phyloP scores from a whole-genome alignment of 2,888 invertebrate species.

The Trichopoda pennipes region DNA sequence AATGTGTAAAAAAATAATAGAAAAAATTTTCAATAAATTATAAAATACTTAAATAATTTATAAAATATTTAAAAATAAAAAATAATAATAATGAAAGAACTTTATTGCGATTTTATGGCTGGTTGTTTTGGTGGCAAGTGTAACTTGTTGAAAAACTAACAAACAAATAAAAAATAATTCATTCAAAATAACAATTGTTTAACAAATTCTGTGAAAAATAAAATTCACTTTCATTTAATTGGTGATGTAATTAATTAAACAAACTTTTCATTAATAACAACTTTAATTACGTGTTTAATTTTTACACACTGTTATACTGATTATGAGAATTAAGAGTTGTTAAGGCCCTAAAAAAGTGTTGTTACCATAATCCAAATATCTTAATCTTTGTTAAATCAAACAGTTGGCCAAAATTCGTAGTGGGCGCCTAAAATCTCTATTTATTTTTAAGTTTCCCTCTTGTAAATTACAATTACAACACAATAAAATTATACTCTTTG shows the following conservation, averaged over 20 bases:
- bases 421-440: slow-evolving; percentile 73
- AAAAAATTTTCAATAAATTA: slow-evolving; percentile 26
- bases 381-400: slow-evolving; percentile 39
- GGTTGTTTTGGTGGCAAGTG: slow-evolving; percentile 83
- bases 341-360: neutral
- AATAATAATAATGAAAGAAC: slow-evolving; percentile 79
- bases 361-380: neutral
- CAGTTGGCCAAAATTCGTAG: slow-evolving; percentile 75
- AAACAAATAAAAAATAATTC: neutral
- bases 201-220: neutral
- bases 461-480: neutral
- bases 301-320: neutral
- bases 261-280: neutral
- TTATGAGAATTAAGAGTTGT: neutral
- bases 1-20: slow-evolving; percentile 29
- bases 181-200: slow-evolving; percentile 22
- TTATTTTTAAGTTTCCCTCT: slow-evolving; percentile 39
- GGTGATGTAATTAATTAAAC: slow-evolving; percentile 47
- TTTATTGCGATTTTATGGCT: slow-evolving; percentile 82
- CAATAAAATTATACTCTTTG: neutral
- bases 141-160: neutral
- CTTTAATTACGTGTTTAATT: neutral
- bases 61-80: slow-evolving; percentile 67
- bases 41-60: neutral
- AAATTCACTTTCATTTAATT: slow-evolving; percentile 20